Base-by-base conservation (phyloP, 2,797 vertebrate species). In the Pygocentrus nattereri region DNA sequence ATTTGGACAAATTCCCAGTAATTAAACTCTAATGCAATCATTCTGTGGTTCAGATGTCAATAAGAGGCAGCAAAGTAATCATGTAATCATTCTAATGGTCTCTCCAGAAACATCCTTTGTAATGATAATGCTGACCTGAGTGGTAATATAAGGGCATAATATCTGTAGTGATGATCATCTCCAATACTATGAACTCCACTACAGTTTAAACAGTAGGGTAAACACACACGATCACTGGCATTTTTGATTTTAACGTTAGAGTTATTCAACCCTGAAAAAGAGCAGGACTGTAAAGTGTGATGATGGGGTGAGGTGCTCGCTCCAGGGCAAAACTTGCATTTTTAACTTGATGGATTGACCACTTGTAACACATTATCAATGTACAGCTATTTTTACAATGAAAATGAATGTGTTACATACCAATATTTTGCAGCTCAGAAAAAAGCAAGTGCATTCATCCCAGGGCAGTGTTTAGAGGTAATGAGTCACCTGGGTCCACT, bases 31-130 rank as follows among this genome's bases (percentile, higher is more conserved):
- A n/a, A 23, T 64, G 34, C 64, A 68, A 31, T 69, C 67, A 62
- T 82, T 85, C 68, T 84, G 56, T 79, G 81, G 19, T 64, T 79
- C 70, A 85, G 80, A 81, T 88, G 88, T 85, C 83, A 92, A 81
- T 88, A 86, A 82, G 65, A 31, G 64, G 56, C 83, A 78, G 34
- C 71, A 75, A 82, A 79, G 65, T 47, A 79, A 74, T 80, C 70
- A 74, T 82, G 79, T 84, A 82, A 84, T 91, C 85, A 89, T 86
- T 87, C 86, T 81, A 88, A 86, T 56, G 76, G 73, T 80, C 85
- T 86, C 87, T 77, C 73, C 81, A 65, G 85, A 86, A 88, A 90
- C 86, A 88, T 91, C 68, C n/a, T n/a, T n/a, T n/a, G n/a, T 71
- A 56, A 65, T 38, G 19, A 69, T 47, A 27, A 54, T n/a, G 2